phyloP scores from a whole-genome alignment of 1,140 invertebrate genomes.

The Goniozus legneri region DNA sequence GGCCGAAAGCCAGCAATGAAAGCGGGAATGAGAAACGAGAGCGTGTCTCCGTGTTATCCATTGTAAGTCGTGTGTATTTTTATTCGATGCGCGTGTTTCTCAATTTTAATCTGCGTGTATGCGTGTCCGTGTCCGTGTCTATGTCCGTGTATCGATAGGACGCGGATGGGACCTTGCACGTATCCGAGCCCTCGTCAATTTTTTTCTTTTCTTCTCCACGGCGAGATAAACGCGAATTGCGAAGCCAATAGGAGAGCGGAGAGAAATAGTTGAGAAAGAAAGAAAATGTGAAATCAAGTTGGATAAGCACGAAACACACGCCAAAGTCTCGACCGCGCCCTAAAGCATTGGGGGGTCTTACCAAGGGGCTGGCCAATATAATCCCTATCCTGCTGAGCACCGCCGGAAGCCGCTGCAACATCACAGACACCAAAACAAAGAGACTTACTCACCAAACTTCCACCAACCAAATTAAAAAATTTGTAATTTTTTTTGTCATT shows the following conservation, averaged over 20 bases:
- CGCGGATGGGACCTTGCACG: constrained; percentile 28
- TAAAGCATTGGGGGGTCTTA: constrained; percentile 65
- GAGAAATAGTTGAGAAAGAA: not conserved
- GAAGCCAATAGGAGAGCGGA: constrained; percentile 1
- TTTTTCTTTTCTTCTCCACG: not conserved
- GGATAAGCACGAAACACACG: constrained; percentile 13
- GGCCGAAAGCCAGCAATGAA: not conserved
- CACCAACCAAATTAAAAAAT: constrained; percentile 46
- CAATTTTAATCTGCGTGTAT: constrained; percentile 2
- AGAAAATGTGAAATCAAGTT: not conserved
- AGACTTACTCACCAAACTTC: constrained; percentile 53
- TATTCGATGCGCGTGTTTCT: not conserved
- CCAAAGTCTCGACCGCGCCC: constrained; percentile 34
- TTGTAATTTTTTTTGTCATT: not conserved
- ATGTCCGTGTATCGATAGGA: constrained; percentile 15
- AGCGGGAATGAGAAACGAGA: constrained; percentile 4
- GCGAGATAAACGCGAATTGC: not conserved
- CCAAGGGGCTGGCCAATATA: constrained; percentile 88
- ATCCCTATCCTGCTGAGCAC: constrained; percentile 89
- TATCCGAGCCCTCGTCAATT: constrained; percentile 5
- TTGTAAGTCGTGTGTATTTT: not conserved
- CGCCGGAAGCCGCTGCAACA: constrained; percentile 85
- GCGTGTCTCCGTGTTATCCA: constrained; percentile 9
- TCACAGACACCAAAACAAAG: constrained; percentile 57
- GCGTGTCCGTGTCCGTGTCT: not conserved